A percentile compares a stretch with the other conserved stretches of the same genome.
Conservation (phyloP, 2,113 vertebrate genomes). For the Erythrolamprus reginae region DNA sequence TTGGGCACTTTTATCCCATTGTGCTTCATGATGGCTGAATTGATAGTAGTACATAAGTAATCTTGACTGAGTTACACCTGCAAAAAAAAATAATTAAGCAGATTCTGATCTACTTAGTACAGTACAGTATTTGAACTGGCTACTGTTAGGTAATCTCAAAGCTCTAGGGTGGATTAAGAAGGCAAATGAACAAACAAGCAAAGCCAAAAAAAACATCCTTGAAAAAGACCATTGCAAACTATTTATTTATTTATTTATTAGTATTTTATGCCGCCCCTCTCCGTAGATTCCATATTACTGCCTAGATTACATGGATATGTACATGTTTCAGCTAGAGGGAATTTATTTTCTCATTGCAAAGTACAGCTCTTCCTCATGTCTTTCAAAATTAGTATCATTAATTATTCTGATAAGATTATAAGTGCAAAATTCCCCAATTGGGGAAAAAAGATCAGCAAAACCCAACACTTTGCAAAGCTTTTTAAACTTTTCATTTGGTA, state of each 20-base stretch:
- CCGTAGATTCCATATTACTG: neutral
- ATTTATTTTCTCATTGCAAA: neutral
- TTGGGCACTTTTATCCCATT: neutral
- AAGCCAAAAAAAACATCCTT: neutral
- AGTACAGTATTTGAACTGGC: neutral
- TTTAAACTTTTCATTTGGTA: neutral
- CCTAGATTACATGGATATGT: neutral
- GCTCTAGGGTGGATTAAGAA: neutral
- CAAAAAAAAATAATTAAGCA: neutral
- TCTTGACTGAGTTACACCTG: neutral
- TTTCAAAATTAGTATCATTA: neutral
- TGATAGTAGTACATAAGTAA: neutral
- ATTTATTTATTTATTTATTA: too few species aligned
- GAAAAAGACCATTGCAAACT: neutral
- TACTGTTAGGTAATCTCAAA: neutral
- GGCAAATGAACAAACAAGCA: neutral
- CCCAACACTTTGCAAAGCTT: neutral
- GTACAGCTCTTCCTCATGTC: neutral
- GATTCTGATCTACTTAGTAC: neutral
- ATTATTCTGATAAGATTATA: neutral
- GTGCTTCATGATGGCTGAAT: neutral
- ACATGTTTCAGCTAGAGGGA: neutral
- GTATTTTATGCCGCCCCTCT: too few species aligned
- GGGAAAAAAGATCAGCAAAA: neutral
- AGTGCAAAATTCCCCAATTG: neutral